phyloP scores from a whole-genome alignment of 2,797 vertebrate genomes.

The Hapalemur alaotrensis region DNA sequence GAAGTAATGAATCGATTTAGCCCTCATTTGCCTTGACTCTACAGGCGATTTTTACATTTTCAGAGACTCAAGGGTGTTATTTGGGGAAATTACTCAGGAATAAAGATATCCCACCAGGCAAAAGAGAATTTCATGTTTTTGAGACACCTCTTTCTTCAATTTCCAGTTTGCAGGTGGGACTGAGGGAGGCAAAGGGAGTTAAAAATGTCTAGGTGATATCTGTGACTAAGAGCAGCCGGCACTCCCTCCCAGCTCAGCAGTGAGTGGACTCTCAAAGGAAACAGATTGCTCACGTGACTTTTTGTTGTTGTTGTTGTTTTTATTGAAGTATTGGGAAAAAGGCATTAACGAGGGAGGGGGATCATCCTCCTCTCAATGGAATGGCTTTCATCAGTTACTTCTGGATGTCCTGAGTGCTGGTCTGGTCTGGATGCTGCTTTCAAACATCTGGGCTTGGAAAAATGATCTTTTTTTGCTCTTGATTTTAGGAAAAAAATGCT shows the following conservation, averaged over 20 bases:
- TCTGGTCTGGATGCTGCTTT: not conserved
- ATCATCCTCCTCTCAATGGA: not conserved
- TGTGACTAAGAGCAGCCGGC: not conserved
- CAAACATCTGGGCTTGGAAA: not conserved
- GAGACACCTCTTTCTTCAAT: conserved; percentile 36
- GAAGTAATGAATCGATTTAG: conserved; percentile 54
- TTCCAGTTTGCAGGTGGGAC: conserved; percentile 44
- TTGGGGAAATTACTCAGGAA: conserved; percentile 67
- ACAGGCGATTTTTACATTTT: conserved; percentile 65
- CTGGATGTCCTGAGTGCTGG: not conserved
- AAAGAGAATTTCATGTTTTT: conserved; percentile 34
- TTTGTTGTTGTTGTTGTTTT: not conserved
- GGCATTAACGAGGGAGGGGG: not conserved
- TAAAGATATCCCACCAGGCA: conserved; percentile 63
- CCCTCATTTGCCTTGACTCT: conserved; percentile 52
- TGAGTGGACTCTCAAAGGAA: not conserved
- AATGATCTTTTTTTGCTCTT: not conserved
- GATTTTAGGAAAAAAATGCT: not conserved
- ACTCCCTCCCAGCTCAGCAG: not conserved
- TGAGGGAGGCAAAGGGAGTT: not conserved
- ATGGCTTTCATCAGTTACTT: not conserved
- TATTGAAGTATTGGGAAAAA: not conserved
- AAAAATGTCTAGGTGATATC: not conserved
- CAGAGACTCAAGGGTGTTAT: conserved; percentile 47
- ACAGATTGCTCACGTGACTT: not conserved